phyloP scores from a whole-genome alignment of 2,888 invertebrate species.

The Synanthedon andrenaeformis region DNA sequence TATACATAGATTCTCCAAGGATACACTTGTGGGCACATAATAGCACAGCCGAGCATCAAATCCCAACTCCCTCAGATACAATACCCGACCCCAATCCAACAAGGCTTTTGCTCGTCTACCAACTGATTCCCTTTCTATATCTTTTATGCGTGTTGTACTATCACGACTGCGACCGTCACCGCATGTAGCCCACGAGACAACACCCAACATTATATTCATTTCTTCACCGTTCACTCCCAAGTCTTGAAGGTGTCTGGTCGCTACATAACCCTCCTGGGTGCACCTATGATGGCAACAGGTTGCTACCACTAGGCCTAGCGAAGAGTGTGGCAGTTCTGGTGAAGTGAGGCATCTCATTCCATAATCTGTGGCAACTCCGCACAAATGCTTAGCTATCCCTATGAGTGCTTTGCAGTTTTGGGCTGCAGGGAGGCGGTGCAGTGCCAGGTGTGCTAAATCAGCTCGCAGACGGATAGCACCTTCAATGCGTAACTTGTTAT shows the following conservation, averaged over 20 bases:
- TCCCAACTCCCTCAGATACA: slow-evolving; percentile 69
- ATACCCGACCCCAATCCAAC: slow-evolving; percentile 80
- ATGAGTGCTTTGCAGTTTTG: slow-evolving; percentile 63
- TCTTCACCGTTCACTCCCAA: slow-evolving; percentile 72
- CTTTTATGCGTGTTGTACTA: not conserved
- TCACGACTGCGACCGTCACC: slow-evolving; percentile 73
- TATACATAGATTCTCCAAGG: slow-evolving; percentile 85
- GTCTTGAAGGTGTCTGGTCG: slow-evolving; percentile 33
- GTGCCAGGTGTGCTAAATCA: slow-evolving; percentile 82
- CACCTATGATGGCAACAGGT: slow-evolving; percentile 94
- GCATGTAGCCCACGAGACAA: slow-evolving; percentile 93
- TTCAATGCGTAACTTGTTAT: slow-evolving; percentile 44
- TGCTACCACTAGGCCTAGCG: slow-evolving; percentile 78
- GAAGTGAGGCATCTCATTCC: slow-evolving; percentile 76
- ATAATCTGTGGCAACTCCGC: slow-evolving; percentile 85
- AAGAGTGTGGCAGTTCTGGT: slow-evolving; percentile 33
- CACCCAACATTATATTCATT: slow-evolving; percentile 80
- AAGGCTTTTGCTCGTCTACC: slow-evolving; percentile 82
- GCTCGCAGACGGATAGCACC: slow-evolving; percentile 76
- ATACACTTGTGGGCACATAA: slow-evolving; percentile 74
- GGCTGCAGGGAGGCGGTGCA: slow-evolving; percentile 60
- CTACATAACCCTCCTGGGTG: slow-evolving; percentile 75
- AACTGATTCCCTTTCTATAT: slow-evolving; percentile 30
- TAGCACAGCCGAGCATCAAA: slow-evolving; percentile 73
- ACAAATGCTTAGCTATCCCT: slow-evolving; percentile 89